Evolutionary conservation across 2,113 vertebrate genomes (phyloP).

Genomic region (Phyllostomus hastatus): DNA sequence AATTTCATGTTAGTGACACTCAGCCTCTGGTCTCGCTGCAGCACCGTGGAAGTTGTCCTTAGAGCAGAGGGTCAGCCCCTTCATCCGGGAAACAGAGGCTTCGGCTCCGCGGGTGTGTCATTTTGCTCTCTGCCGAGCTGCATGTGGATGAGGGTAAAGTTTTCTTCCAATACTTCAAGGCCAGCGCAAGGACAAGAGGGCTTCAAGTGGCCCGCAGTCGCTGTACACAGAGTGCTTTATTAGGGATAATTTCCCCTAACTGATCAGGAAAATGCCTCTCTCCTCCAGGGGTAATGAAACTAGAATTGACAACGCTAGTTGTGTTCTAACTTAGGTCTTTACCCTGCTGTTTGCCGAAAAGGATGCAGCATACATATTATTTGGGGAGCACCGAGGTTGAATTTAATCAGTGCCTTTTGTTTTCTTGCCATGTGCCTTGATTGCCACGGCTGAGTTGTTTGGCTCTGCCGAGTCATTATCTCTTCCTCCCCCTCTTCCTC

Average conservation of each 20-base stretch:
- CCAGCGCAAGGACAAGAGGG: background rate
- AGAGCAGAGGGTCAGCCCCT: background rate
- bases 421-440: constrained; percentile 69
- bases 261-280: constrained; percentile 32
- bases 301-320: constrained; percentile 38
- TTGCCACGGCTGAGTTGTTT: constrained; percentile 56
- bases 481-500: constrained; percentile 9
- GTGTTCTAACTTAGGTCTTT: background rate
- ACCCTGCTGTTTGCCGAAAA: background rate
- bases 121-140: background rate
- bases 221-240: background rate
- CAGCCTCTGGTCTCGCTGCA: background rate
- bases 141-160: background rate
- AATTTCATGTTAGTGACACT: background rate
- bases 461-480: constrained; percentile 58
- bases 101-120: background rate
- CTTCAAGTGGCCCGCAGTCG: background rate
- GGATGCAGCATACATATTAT: constrained; percentile 31
- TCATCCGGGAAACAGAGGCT: background rate
- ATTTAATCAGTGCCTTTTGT: constrained; percentile 75
- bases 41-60: background rate
- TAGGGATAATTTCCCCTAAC: constrained; percentile 31
- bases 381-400: constrained; percentile 55
- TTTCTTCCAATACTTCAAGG: constrained; percentile 11
- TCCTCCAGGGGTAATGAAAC: constrained; percentile 35